phyloP scores from a whole-genome alignment of 2,888 invertebrate genomes.

The Sarcophaga rosellei region DNA sequence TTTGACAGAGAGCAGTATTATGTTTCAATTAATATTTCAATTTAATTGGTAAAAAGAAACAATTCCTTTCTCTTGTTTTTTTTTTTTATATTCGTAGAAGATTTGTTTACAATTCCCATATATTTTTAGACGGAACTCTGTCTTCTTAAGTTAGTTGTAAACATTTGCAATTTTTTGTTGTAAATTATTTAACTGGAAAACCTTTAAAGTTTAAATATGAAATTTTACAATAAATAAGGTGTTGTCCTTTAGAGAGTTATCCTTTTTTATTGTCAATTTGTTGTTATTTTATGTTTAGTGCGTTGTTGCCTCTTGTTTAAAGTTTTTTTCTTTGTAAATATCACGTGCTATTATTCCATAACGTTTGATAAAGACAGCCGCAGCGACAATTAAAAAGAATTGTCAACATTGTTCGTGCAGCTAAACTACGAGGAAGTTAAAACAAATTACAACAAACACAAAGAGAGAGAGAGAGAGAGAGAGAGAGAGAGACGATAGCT shows the following conservation, averaged over 20 bases:
- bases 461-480: too few relatives aligned
- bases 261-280: neutral
- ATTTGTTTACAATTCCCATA: neutral
- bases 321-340: slow-evolving; percentile 3
- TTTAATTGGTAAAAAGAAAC: neutral
- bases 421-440: slow-evolving; percentile 47
- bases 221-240: neutral
- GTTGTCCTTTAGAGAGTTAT: slow-evolving; percentile 1
- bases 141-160: too few relatives aligned
- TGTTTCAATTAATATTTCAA: neutral
- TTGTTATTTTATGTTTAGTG: neutral
- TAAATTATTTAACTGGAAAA: too few relatives aligned
- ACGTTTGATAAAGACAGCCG: slow-evolving; percentile 16
- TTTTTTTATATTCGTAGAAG: neutral
- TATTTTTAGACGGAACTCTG: neutral
- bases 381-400: slow-evolving; percentile 43
- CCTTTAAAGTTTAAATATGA: neutral
- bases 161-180: too few relatives aligned
- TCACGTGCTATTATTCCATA: slow-evolving; percentile 56
- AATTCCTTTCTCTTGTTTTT: neutral
- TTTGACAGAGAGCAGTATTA: neutral
- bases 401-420: slow-evolving; percentile 52
- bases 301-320: neutral
- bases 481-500: neutral
- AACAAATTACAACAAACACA: too few relatives aligned